Conservation (phyloP, 2,888 invertebrate genomes). For the Limnephilus auricula region DNA sequence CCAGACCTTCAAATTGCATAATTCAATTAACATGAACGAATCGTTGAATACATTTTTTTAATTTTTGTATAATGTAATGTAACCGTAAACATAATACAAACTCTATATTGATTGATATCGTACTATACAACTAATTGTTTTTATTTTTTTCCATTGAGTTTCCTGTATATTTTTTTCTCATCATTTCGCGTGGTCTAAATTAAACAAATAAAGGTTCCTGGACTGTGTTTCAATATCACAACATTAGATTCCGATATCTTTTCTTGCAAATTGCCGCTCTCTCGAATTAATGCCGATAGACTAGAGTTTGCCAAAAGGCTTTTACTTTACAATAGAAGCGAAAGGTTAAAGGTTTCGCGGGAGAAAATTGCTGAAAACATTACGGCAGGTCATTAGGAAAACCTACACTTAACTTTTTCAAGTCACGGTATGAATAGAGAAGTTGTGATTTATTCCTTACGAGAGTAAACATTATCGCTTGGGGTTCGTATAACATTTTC, state of each 20-base stretch:
- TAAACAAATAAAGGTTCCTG: background rate
- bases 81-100: background rate
- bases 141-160: background rate
- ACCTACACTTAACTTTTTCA: conserved; percentile 8
- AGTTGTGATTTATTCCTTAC: conserved; percentile 29
- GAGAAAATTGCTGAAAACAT: conserved; percentile 28
- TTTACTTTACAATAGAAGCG: conserved; percentile 17
- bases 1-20: background rate
- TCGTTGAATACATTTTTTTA: background rate
- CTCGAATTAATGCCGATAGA: background rate
- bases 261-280: conserved; percentile 18
- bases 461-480: background rate
- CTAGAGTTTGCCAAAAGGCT: conserved; percentile 19
- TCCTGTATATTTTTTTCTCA: background rate
- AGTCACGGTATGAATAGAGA: conserved; percentile 24
- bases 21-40: background rate
- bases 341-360: conserved; percentile 2
- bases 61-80: background rate
- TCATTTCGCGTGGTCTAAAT: background rate
- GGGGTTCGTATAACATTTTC: background rate
- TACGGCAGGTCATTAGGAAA: background rate
- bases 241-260: background rate
- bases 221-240: background rate
- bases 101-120: too few relatives aligned
- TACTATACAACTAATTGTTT: background rate